Evolutionary conservation across 2,888 invertebrate genomes (phyloP).

Genomic region (Drosophila dives): DNA sequence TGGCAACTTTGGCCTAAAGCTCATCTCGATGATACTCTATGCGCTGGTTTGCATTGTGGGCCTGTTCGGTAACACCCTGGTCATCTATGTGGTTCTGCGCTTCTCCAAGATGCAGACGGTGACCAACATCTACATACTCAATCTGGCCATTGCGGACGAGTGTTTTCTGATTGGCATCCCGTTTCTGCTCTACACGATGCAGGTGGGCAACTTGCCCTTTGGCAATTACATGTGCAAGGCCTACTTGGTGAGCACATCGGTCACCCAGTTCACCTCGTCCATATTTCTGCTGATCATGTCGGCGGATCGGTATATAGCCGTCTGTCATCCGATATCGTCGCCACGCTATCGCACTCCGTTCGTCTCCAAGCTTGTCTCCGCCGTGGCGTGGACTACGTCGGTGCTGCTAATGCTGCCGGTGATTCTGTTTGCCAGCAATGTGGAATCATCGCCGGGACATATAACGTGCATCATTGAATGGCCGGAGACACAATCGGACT

Average conservation of each 20-base stretch:
- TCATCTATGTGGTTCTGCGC: constrained; percentile 94
- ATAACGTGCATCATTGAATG: constrained; percentile 92
- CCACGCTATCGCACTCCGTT: constrained; percentile 94
- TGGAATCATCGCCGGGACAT: constrained; percentile 87
- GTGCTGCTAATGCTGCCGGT: constrained; percentile 95
- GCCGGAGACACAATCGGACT: constrained; percentile 91
- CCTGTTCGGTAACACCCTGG: constrained; percentile 94
- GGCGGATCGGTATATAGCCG: constrained; percentile 96
- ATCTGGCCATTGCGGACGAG: constrained; percentile 96
- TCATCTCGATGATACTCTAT: constrained; percentile 90
- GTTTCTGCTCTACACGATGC: constrained; percentile 93
- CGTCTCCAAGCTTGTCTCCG: constrained; percentile 93
- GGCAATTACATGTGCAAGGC: constrained; percentile 95
- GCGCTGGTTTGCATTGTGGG: constrained; percentile 94
- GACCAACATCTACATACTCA: constrained; percentile 97
- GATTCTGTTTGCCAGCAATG: constrained; percentile 92
- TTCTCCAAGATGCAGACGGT: constrained; percentile 98
- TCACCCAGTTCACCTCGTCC: constrained; percentile 96
- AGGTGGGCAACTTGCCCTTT: constrained; percentile 92
- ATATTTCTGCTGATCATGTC: constrained; percentile 97
- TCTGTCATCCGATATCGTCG: constrained; percentile 96
- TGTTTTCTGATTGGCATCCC: constrained; percentile 96
- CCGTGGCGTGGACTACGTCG: constrained; percentile 94
- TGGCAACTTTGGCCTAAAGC: constrained; percentile 86
- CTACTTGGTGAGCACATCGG: constrained; percentile 95